Base-by-base conservation (phyloP, 2,113 vertebrate genomes). In the Carlito syrichta region DNA sequence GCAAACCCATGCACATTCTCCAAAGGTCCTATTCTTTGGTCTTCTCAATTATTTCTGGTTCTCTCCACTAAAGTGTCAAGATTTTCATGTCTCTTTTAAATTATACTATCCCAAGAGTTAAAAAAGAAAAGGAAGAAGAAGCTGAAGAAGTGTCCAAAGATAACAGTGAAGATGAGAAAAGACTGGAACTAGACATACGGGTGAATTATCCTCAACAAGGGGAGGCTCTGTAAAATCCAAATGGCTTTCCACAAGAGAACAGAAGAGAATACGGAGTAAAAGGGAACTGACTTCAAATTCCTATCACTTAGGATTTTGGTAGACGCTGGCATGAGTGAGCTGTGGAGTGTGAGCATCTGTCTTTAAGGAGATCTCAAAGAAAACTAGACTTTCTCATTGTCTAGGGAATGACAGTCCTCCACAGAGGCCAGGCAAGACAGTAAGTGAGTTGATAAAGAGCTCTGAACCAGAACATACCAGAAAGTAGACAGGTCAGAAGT, bases 401-500 rank as follows among this genome's bases (percentile, higher is more conserved):
- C 78, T 85, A 43, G 83, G 52, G 74, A 86, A 96, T n/a, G 63
- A 73, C 3, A 38, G 6, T 58, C 54, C 43, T 63, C 60, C 66
- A 81, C 40, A 86, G 68, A 78, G 11, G 23, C 19, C 48, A 43
- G 63, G 30, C 27, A 79, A 91, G 45, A 77, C 63, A 78, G 63
- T 25, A 17, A 76, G 14, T 78, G n/a, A 77, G 69, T 2, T 38
- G 22, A 84, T 71, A 86, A 73, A 76, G 56, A 90, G 66, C 32
- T 90, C 83, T 73, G 63, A 56, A 58, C 16, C 38, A 45, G 45
- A 14, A 97, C 99, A 89, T 90, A 99, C 99, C 99, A 99, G 32
- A 99, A 98, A 73, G 98, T 98, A 14, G 99, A 99, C 68, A 99
- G 97, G 56, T 99, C 99, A 0, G 99, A 99, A 7, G 99, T 98